Base-by-base conservation (phyloP, 2,797 vertebrate genomes). In the Anabas testudineus region DNA sequence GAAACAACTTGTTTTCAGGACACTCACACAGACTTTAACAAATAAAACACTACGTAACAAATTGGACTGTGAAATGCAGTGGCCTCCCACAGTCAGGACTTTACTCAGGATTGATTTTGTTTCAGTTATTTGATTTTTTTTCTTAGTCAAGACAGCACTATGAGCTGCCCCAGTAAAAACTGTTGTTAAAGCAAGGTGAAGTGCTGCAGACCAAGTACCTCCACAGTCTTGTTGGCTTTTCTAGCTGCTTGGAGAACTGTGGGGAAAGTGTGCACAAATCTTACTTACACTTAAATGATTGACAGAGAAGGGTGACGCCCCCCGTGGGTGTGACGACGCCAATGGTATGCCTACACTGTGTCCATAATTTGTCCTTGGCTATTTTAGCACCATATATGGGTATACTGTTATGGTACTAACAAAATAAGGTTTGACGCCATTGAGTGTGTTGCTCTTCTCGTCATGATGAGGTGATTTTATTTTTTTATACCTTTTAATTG, bases 401-500 rank as follows among this genome's bases (percentile, higher is more conserved):
- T 67, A 16, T 48, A 45, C 46, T 51, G 64, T 75, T 64, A 49
- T 74, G 77, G 74, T 86, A 78, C 74, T 75, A 66, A 71, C 26
- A 19, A 57, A 53, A 67, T 14, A 57, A 43, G 49, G 61, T 79
- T 65, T 71, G 61, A 67, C 49, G 60, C 75, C 60, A 10, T 36
- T 60, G 56, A 62, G 56, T 82, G 61, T 46, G 56, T 66, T 64
- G 76, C 74, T 80, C 86, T 81, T 87, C 82, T 63, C n/a, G 85
- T 89, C 90, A 90, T 78, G 89, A 92, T 71, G 71, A 59, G 64
- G 77, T 85, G 81, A 83, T 84, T 87, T 87, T 66, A 32, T 77
- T 77, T 79, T 71, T 70, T 21, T 54, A 66, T 63, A 77, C 68
- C 63, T 85, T 62, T 78, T 15, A 71, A 86, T 82, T 87, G 80